Evolutionary conservation across 2,797 vertebrate genomes (phyloP), one percentile per base, ranked within the genome.

Genomic region (Hydrolagus colliei): DNA sequence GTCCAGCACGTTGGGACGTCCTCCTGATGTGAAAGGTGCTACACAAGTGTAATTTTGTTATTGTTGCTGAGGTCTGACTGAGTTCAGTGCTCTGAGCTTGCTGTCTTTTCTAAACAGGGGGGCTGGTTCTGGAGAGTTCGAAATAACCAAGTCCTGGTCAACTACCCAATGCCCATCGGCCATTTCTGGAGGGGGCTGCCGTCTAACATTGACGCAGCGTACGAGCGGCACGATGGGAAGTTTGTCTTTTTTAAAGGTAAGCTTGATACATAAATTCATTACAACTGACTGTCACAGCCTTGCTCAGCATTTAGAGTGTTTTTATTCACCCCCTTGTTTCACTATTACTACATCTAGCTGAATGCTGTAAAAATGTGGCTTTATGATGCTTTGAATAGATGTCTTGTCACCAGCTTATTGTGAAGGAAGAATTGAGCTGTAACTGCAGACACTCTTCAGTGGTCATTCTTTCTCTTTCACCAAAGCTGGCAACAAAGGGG

Each of bases 181-280:
- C 97, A 98, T 89, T 99, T 99, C 92, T 99, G 97, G 98, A 94
- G 97, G 41, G 98, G 98, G 11, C 94, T 99, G 6, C 97, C 97
- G 0, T 92, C 96, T 41, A 96, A 98, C 92, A 97, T 99, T 0
- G 95, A 97, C 0, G 96, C 97, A 0, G 97, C 96, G 22, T 99
- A 99, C 0, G 97, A 99, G 89, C 95, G 98, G 86, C 96, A 97
- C 0, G 97, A 99, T 0, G 97, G 98, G 52, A 95, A 91, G 85
- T 99, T 99, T 3, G 96, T 97, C 88, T 98, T 99, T 91, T 99
- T 99, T 87, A 99, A 98, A 97, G 97, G 97, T 98, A 88, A 87
- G 63, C 32, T 32, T 35, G 14, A 18, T 22, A 63, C 12, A 1
- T 16, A 2, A 12, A 18, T 75, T 13, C 20, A 41, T 22, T 86